phyloP scores from a whole-genome alignment of 1,140 invertebrate genomes.

The Drosophila pachea region DNA sequence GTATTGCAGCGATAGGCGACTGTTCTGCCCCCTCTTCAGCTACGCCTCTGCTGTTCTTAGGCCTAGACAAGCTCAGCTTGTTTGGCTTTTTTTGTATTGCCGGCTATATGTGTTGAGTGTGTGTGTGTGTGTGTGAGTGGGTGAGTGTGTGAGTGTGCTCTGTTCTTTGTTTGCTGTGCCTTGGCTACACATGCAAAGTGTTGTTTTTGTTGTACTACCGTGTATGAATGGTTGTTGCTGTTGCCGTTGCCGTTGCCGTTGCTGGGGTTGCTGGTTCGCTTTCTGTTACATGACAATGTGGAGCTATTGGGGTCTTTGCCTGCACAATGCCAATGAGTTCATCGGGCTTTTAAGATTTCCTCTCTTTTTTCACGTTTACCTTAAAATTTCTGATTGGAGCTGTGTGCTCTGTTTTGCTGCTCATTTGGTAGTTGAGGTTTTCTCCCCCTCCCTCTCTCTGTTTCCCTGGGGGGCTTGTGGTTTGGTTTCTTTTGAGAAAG shows the following conservation, averaged over 20 bases:
- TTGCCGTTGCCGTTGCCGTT: constrained; percentile 32
- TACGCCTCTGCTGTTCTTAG: constrained; percentile 45
- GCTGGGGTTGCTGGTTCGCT: constrained; percentile 48
- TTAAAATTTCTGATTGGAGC: constrained; percentile 31
- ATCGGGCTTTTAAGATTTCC: constrained; percentile 34
- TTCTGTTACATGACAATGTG: constrained; percentile 71
- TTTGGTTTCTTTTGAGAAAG: constrained; percentile 20
- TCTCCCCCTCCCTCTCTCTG: not conserved
- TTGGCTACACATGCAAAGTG: constrained; percentile 68
- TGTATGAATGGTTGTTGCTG: constrained; percentile 34
- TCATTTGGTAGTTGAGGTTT: constrained; percentile 18
- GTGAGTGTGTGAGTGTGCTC: constrained; percentile 26
- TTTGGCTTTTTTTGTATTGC: constrained; percentile 49
- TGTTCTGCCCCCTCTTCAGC: constrained; percentile 5
- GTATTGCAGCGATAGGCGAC: too few relatives aligned
- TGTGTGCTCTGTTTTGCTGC: constrained; percentile 15
- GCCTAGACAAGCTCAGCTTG: constrained; percentile 74
- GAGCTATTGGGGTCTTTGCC: constrained; percentile 55
- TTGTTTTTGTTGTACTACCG: constrained; percentile 58
- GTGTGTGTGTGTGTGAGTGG: constrained; percentile 23
- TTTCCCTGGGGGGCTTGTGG: constrained; percentile 2
- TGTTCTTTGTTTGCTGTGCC: constrained; percentile 49
- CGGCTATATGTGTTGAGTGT: constrained; percentile 19
- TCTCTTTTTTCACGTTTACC: constrained; percentile 19
- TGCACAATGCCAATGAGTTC: constrained; percentile 68